Conservation (phyloP, 2,113 vertebrate genomes). For the Protobothrops flavoviridis region DNA sequence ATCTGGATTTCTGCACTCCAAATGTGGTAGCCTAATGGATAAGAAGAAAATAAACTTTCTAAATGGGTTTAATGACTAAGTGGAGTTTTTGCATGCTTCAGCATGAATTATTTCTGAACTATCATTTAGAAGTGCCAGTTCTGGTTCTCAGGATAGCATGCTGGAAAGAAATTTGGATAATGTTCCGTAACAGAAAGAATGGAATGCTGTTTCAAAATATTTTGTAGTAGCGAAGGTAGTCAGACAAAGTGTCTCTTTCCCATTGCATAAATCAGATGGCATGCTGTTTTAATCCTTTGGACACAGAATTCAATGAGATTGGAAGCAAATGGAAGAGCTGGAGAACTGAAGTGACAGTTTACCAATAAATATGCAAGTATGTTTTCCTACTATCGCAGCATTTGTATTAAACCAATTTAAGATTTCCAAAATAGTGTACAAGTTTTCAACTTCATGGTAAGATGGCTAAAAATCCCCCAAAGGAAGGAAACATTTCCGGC, state of each 20-base stretch:
- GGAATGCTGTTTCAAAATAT: background rate
- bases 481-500: background rate
- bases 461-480: background rate
- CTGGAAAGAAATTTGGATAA: background rate
- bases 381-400: background rate
- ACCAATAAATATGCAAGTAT: background rate
- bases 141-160: background rate
- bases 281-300: background rate
- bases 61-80: background rate
- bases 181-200: background rate
- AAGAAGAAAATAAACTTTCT: background rate
- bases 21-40: background rate
- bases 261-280: background rate
- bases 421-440: background rate
- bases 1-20: background rate
- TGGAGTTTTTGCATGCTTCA: background rate
- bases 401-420: background rate
- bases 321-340: background rate
- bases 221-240: background rate
- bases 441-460: background rate
- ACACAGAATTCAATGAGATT: background rate
- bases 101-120: background rate
- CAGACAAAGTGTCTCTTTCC: background rate
- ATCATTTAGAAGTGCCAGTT: background rate
- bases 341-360: background rate